Conservation (phyloP, 1,140 invertebrate genomes). For the Armadillidium nasatum region DNA sequence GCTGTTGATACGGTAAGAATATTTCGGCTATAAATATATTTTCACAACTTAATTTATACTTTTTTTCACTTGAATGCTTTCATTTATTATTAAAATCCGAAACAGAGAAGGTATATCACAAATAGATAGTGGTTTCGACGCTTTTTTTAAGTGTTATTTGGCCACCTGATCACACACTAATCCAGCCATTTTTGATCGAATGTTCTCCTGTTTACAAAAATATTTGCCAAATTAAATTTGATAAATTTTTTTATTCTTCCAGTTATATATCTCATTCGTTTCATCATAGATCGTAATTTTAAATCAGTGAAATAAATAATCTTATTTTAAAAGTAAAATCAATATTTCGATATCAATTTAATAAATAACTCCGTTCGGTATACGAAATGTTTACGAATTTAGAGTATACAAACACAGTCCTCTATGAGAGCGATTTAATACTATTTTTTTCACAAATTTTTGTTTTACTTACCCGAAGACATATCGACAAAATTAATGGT, state of each 20-base stretch:
- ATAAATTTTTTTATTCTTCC: neutral
- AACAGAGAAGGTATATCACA: no score
- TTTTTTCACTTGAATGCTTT: no score
- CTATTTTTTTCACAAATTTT: neutral
- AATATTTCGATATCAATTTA: neutral
- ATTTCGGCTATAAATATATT: no score
- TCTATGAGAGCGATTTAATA: neutral
- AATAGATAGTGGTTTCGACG: no score
- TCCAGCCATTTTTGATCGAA: slow-evolving; percentile 4
- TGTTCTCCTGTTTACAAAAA: neutral
- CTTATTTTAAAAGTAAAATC: no score
- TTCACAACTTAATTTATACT: no score
- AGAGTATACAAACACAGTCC: neutral
- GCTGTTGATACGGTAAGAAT: no score
- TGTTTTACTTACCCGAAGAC: slow-evolving; percentile 1
- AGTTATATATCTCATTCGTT: neutral
- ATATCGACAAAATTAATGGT: slow-evolving; percentile 1
- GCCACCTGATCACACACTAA: neutral
- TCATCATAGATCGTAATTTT: no score
- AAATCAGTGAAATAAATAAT: no score
- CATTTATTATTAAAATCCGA: no score
- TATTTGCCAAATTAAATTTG: neutral
- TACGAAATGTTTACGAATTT: neutral
- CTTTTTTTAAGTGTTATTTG: neutral
- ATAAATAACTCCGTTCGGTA: neutral